Evolutionary conservation across 2,888 invertebrate species (phyloP), one percentile per base, ranked within the genome.

Genomic region (Liodrosophila aerea): DNA sequence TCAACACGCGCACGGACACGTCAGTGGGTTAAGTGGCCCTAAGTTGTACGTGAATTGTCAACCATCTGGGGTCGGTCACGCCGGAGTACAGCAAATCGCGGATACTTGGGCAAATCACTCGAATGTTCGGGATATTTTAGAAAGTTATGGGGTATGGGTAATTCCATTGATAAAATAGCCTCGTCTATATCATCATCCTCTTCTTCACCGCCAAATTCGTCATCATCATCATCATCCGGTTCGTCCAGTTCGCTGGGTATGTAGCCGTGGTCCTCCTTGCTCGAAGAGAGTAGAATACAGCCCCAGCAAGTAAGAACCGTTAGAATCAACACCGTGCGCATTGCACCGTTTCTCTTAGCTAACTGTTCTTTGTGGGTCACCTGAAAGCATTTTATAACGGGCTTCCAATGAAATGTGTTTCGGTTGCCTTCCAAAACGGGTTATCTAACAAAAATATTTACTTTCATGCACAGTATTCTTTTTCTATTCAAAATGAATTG

Each of bases 81-180:
- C 8, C 18, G 31, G 8, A 77, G 64, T 1, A 70, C 60, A 7
- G 82, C 82, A 15, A 74, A 74, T n/a, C 64, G 47, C 1, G 75
- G 62, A 50, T 47, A 53, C 11, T 64, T 53, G 16, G 39, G 36
- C 9, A 15, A 37, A 7, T 45, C 11, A 0, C 5, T 36, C 1
- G n/a, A 9, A 0, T 47, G 4, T 2, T 5, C 1, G 1, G 65
- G 46, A 54, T 61, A 71, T 9, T 12, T 51, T 0, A 78, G 52
- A n/a, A 64, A 75, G 15, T 67, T 67, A 3, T 16, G 4, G 11
- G 37, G 29, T 5, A 8, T 16, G 4, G 34, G 7, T 0, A 1
- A 8, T 7, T 53, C 43, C 1, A 27, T 11, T 12, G n/a, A 9
- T 1, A 30, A 11, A 15, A 5, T 31, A 5, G 62, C 33, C 2